Evolutionary conservation across 1,140 invertebrate species (phyloP).

Genomic region (Rhopalosiphum maidis): DNA sequence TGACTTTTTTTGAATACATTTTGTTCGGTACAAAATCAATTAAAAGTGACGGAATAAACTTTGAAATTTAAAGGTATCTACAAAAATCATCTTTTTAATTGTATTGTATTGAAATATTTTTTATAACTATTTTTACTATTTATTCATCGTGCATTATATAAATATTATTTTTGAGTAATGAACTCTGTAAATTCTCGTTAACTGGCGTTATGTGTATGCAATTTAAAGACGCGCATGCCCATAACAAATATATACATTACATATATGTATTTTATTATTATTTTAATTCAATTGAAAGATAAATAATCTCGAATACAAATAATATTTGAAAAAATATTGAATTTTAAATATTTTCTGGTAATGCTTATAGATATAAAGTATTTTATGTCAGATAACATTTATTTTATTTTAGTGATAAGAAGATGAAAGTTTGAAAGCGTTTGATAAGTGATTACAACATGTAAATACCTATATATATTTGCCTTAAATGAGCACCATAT

Average conservation of each 20-base stretch:
- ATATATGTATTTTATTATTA: neutral
- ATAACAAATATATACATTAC: neutral
- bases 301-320: neutral
- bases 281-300: neutral
- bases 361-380: neutral
- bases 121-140: neutral
- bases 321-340: neutral
- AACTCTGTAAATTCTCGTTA: neutral
- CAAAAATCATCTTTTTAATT: neutral
- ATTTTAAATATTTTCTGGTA: neutral
- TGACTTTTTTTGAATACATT: neutral
- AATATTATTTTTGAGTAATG: neutral
- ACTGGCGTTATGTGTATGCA: constrained; percentile 52
- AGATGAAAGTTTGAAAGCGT: constrained; percentile 17
- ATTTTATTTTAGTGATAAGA: constrained; percentile 9
- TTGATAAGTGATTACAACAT: constrained; percentile 20
- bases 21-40: neutral
- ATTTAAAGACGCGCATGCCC: constrained; percentile 33
- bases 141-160: neutral
- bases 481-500: neutral
- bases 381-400: neutral
- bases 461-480: neutral
- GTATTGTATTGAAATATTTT: neutral
- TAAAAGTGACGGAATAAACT: neutral
- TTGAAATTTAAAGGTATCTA: neutral